These are phyloP conservation scores for Hipposideros armiger DNA, from an alignment of 2,113 vertebrate genomes.

Conservation along the genomic window DNA sequence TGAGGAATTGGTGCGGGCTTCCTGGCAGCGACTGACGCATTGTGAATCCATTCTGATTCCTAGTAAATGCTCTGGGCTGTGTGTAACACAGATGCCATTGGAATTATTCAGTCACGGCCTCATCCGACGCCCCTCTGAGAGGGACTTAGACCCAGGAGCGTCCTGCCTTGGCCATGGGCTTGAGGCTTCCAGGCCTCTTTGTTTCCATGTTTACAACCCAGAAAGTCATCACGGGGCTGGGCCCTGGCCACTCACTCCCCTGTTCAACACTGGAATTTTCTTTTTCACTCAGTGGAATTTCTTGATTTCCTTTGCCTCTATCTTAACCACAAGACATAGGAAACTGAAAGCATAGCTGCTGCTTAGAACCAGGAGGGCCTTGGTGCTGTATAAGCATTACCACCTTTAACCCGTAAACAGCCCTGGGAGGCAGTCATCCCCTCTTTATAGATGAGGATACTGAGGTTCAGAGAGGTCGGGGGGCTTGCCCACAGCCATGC, in stretches of 20 bases:
- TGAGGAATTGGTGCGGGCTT: constrained; percentile 52
- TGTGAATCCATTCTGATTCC: constrained; percentile 64
- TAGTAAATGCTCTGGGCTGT: constrained; percentile 62
- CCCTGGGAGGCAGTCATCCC: neutral
- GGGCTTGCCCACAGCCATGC: neutral
- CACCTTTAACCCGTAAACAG: neutral
- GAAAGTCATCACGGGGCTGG: neutral
- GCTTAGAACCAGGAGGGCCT: neutral
- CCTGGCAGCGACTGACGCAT: constrained; percentile 63
- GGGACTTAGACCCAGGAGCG: neutral
- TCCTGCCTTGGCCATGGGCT: neutral
- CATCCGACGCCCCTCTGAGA: neutral
- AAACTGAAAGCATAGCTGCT: neutral
- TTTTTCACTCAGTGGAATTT: constrained; percentile 15
- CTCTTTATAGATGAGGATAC: neutral
- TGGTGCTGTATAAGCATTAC: rapidly evolving
- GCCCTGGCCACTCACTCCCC: neutral
- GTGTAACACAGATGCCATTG: constrained; percentile 77
- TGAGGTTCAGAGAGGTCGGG: neutral
- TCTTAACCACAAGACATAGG: neutral
- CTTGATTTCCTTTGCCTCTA: constrained; percentile 30
- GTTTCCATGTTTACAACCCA: neutral
- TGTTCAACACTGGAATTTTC: constrained; percentile 36
- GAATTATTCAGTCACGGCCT: constrained; percentile 32
- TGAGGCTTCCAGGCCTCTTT: neutral